These are phyloP conservation scores for Cladorhizidae sp. DNA, from an alignment of 37 sponge, comb jelly and placozoan species.

Conservation along the genomic window DNA sequence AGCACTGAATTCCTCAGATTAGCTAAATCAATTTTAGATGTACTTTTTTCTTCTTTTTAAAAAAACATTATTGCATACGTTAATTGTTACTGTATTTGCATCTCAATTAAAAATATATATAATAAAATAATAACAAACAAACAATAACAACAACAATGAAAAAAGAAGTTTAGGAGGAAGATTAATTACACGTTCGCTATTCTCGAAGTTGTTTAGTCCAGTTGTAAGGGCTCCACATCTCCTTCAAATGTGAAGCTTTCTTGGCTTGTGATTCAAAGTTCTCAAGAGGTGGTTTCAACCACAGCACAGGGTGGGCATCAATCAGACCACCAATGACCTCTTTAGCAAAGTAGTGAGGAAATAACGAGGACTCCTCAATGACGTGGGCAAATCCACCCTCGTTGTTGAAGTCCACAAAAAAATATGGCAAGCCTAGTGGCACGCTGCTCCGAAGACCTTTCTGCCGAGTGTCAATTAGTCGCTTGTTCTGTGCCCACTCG, in stretches of 20 bases:
- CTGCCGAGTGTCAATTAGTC: conserved; percentile 82
- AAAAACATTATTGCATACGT: too few relatives aligned
- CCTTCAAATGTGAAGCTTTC: conserved; percentile 61
- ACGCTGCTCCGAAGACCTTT: conserved; percentile 74
- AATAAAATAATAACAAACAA: too few relatives aligned
- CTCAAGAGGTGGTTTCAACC: conserved; percentile 81
- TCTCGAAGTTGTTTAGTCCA: conserved; percentile 72
- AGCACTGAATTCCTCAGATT: too few relatives aligned
- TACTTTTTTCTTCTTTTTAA: too few relatives aligned
- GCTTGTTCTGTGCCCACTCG: conserved; percentile 95
- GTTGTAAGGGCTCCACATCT: conserved; percentile 85
- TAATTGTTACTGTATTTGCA: too few relatives aligned
- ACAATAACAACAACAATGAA: too few relatives aligned
- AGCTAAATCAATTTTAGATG: too few relatives aligned
- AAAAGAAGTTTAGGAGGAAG: too few relatives aligned
- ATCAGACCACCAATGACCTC: conserved; percentile 91
- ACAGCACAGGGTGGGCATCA: conserved; percentile 83
- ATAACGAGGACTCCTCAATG: conserved; percentile 81
- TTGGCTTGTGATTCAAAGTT: conserved; percentile 59
- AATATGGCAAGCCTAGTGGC: conserved; percentile 87
- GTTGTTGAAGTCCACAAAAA: conserved; percentile 88
- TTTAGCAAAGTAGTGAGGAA: conserved; percentile 90
- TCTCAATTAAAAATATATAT: too few relatives aligned
- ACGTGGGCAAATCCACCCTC: conserved; percentile 93
- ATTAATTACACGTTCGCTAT: too few relatives aligned